Percentiles rank a stretch among this genome's conserved stretches.
These are phyloP conservation scores for Drosophila tsacasi DNA, from an alignment of 1,140 invertebrate genomes.

Conservation along the genomic window DNA sequence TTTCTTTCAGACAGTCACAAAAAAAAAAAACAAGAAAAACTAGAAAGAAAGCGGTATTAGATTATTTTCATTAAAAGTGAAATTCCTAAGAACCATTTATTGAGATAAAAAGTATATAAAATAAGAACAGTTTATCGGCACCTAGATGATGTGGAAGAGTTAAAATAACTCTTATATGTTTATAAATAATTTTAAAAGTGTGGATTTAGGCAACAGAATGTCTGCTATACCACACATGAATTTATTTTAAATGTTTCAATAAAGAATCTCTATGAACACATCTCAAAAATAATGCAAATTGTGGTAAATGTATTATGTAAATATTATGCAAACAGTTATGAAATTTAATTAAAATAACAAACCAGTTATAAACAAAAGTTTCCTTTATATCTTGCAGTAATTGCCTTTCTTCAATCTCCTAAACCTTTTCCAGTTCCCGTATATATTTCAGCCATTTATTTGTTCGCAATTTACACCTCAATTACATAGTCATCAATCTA, in stretches of 20 bases:
- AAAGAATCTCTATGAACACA: too few relatives aligned
- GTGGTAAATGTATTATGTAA: not conserved
- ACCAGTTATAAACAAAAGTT: not conserved
- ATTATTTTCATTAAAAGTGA: constrained; percentile 3
- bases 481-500: constrained; percentile 14
- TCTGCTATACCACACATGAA: not conserved
- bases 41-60: too few relatives aligned
- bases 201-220: not conserved
- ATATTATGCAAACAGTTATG: not conserved
- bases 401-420: not conserved
- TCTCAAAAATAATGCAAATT: fast-evolving
- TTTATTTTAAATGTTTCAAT: not conserved
- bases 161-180: not conserved
- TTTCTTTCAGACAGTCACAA: too few relatives aligned
- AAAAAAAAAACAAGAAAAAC: not conserved
- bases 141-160: not conserved
- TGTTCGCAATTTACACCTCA: not conserved
- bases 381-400: not conserved
- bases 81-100: constrained; percentile 4
- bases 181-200: not conserved
- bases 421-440: too few relatives aligned
- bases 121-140: not conserved
- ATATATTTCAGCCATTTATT: not conserved
- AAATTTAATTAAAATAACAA: not conserved
- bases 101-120: not conserved